These are phyloP conservation scores for Cremastinae sp. DNA, from an alignment of 2,888 invertebrate species.

Conservation along the genomic window DNA sequence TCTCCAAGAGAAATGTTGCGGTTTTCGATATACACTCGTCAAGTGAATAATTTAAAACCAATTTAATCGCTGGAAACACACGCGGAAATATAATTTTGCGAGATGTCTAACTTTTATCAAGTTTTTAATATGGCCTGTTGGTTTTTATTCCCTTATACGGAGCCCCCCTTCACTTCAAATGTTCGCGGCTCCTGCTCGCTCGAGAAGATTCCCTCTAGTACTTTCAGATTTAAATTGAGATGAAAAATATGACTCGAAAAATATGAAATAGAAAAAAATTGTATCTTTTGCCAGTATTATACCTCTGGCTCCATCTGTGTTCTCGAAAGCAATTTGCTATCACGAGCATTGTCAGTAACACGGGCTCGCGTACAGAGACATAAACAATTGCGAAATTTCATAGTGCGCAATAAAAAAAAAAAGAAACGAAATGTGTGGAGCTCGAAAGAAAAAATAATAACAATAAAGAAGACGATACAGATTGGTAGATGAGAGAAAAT, in stretches of 20 bases:
- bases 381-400: slow-evolving; percentile 44
- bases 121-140: slow-evolving; percentile 60
- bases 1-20: slow-evolving; percentile 23
- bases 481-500: slow-evolving; percentile 18
- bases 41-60: slow-evolving; percentile 63
- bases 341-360: slow-evolving; percentile 31
- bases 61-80: slow-evolving; percentile 64
- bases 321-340: slow-evolving; percentile 36
- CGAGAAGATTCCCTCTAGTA: slow-evolving; percentile 46
- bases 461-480: slow-evolving; percentile 22
- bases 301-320: slow-evolving; percentile 35
- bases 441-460: not conserved
- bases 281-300: not conserved
- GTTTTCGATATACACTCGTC: slow-evolving; percentile 53
- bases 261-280: slow-evolving; percentile 39
- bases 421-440: slow-evolving; percentile 17
- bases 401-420: slow-evolving; percentile 15
- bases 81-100: slow-evolving; percentile 61
- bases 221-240: slow-evolving; percentile 61
- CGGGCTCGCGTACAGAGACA: slow-evolving; percentile 19
- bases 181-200: slow-evolving; percentile 26
- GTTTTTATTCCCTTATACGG: slow-evolving; percentile 39
- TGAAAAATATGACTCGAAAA: slow-evolving; percentile 40
- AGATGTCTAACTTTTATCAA: slow-evolving; percentile 66
- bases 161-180: slow-evolving; percentile 29